Evolutionary conservation across 2,888 invertebrate species (phyloP), one percentile per base, ranked within the genome.

Genomic region (Volucella inflata): DNA sequence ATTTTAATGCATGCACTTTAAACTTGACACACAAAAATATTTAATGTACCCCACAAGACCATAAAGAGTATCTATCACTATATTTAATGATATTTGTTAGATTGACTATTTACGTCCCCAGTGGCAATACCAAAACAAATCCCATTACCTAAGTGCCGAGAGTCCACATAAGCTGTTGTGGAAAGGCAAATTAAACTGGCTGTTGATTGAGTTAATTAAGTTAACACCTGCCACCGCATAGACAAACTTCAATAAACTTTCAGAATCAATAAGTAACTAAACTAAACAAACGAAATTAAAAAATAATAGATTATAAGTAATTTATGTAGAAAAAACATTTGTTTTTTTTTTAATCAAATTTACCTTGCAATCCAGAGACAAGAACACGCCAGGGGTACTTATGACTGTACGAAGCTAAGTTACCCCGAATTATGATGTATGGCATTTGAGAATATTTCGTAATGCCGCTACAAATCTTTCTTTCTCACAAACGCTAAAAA

Each of bases 341-440:
- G 48, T 48, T 8, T 51, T 57, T 67, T 78, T 71, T 71, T 79
- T 14, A 71, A 71, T 67, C 70, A 38, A 53, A 87, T 87, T 91
- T 95, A 96, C 96, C 95, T 95, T 96, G 96, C 90, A 97, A 93
- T 92, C 97, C 97, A 90, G 96, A 96, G 89, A 97, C 97, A 91
- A 96, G 94, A 89, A 97, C 97, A 92, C 96, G 94, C 96, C 96
- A 97, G 92, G 96, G 96, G 93, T 96, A 95, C 93, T 95, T 95
- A 93, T 96, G 95, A 93, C 96, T 95, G 93, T 96, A 96, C 64
- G 97, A 96, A 92, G 96, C 96, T 91, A 97, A 94, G 94, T 97
- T 97, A 93, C 97, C 97, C 92, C 97, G 95, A 90, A 97, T 96
- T 93, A 97, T 94, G 94, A 97, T 96, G 95, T 97, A 97, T 93